Base-by-base conservation (phyloP, 2,888 invertebrate genomes). In the Eupithecia subumbrata region DNA sequence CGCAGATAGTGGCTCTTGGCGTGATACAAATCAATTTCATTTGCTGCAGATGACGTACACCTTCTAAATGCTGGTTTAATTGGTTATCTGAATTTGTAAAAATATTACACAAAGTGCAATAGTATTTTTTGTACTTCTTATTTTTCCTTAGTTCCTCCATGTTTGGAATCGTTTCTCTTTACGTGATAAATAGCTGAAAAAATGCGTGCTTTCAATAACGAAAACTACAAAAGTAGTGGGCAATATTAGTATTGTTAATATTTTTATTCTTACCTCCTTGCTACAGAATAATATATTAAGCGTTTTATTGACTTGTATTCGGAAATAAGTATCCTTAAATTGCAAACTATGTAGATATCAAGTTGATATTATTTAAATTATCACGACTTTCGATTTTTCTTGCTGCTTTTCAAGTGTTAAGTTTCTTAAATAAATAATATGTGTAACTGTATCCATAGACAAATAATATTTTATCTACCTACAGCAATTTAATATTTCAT, bases 61-160 rank as follows among this genome's bases (percentile, higher is more conserved):
- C 94, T 81, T 92, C 89, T 78, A 94, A 83, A 86, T 95, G 95
- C 82, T 95, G 91, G 83, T 89, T 87, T 81, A 92, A 88, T 86
- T 95, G 95, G 83, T 88, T 89, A 80, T 88, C 88, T 0, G 94
- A 94, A 84, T 95, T 95, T n/a, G 93, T 90, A 76, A 87, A 89
- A 76, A 91, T 82, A 69, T 89, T 84, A 84, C 95, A 95, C 74
- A 87, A 78, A 25, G 86, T 82, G 79, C 94, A 95, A 83, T 90
- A 88, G 84, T 89, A 93, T 82, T 87, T 88, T 78, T 84, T 84
- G 76, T 86, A 85, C 79, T 88, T 90, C 78, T 84, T 87, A 63
- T 34, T 72, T 67, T 25, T 73, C 43, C 75, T 48, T 71, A 68
- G n/a, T 70, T 72, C 72, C 45, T 77, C 73, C 77, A 77, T 68